Percentiles rank a stretch among this genome's conserved stretches.
These are phyloP conservation scores for Cenopis cana DNA, from an alignment of 2,888 invertebrate genomes.

Conservation along the genomic window DNA sequence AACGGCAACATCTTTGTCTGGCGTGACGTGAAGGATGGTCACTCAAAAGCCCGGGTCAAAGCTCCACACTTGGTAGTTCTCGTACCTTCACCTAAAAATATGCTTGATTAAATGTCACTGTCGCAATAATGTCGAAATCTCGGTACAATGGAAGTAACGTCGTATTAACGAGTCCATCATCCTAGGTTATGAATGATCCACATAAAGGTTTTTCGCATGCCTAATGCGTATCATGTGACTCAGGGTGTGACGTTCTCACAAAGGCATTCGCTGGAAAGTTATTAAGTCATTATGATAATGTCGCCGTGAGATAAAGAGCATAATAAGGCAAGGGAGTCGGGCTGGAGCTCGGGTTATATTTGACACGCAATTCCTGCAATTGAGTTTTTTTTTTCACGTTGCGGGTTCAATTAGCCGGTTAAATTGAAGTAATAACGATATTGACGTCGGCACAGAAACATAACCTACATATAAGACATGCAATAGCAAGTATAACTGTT, in stretches of 20 bases:
- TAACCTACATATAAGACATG: conserved; percentile 79
- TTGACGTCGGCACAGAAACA: conserved; percentile 77
- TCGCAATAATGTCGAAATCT: conserved; percentile 57
- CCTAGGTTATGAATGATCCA: conserved; percentile 52
- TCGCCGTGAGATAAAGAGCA: conserved; percentile 70
- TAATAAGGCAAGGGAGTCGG: conserved; percentile 49
- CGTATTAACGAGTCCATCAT: conserved; percentile 13
- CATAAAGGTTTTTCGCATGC: conserved; percentile 65
- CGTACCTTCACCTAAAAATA: conserved; percentile 63
- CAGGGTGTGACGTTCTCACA: conserved; percentile 76
- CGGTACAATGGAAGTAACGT: conserved; percentile 16
- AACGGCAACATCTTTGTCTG: conserved; percentile 54
- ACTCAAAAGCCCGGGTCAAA: conserved; percentile 56
- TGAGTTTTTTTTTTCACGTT: conserved; percentile 56
- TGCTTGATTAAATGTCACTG: conserved; percentile 53
- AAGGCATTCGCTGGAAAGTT: conserved; percentile 76
- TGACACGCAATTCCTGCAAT: conserved; percentile 64
- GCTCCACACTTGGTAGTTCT: conserved; percentile 57
- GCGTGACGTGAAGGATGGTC: conserved; percentile 60
- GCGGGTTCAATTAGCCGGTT: conserved; percentile 68
- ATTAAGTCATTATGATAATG: conserved; percentile 75
- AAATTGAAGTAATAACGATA: conserved; percentile 66
- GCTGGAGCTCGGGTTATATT: conserved; percentile 59
- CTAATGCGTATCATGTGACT: conserved; percentile 67
- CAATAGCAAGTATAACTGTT: conserved; percentile 81